These are phyloP conservation scores for Bacillus rossius DNA, from an alignment of 1,140 invertebrate species.

Conservation along the genomic window DNA sequence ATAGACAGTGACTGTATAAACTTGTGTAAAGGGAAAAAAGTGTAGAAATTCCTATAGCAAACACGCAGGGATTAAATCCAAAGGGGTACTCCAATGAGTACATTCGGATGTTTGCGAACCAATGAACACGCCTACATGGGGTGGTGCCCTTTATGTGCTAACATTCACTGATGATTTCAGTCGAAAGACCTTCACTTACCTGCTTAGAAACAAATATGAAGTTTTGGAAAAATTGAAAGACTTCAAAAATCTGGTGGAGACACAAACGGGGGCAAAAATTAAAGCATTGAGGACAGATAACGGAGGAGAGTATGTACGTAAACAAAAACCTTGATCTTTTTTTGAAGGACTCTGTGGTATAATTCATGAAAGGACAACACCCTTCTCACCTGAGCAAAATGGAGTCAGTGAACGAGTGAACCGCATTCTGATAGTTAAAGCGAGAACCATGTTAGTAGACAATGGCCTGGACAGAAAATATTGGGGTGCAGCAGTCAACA, in stretches of 20 bases:
- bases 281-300: constrained; percentile 39
- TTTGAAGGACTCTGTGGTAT: constrained; percentile 22
- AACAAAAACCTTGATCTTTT: constrained; percentile 29
- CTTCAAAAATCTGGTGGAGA: constrained; percentile 32
- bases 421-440: constrained; percentile 26
- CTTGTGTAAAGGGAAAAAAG: constrained; percentile 31
- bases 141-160: constrained; percentile 36
- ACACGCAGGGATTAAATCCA: constrained; percentile 13
- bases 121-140: constrained; percentile 25
- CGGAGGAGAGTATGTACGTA: constrained; percentile 38
- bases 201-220: constrained; percentile 27
- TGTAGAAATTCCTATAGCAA: constrained; percentile 20
- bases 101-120: constrained; percentile 9
- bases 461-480: constrained; percentile 22
- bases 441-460: constrained; percentile 25
- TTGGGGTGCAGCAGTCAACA: constrained; percentile 37
- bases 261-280: constrained; percentile 31
- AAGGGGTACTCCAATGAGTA: constrained; percentile 8
- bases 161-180: constrained; percentile 33
- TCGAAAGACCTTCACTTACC: constrained; percentile 23
- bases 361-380: constrained; percentile 22
- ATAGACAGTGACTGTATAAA: constrained; percentile 22
- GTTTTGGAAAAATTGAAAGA: constrained; percentile 34
- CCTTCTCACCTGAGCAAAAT: constrained; percentile 34
- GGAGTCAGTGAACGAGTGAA: constrained; percentile 32